Percentiles rank a stretch among this genome's conserved stretches.
Evolutionary conservation across 2,888 invertebrate genomes (phyloP).

Genomic region (Meiosimyza decipiens): DNA sequence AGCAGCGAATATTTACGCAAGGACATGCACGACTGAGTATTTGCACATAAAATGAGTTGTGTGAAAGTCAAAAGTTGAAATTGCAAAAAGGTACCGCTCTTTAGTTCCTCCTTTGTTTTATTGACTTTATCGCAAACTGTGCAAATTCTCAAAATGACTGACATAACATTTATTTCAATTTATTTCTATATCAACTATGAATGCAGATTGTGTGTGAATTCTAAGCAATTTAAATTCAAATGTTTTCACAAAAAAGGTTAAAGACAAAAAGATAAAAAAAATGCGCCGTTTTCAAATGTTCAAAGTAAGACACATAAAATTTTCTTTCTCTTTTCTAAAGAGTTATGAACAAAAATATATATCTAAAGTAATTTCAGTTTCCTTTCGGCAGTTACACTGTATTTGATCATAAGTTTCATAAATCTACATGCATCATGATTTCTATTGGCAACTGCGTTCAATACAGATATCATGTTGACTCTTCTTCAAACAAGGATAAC

Average conservation of each 20-base stretch:
- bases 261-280: no score
- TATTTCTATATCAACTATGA: constrained; percentile 4
- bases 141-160: constrained; percentile 3
- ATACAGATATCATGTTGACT: constrained; percentile 14
- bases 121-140: constrained; percentile 3
- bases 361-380: no score
- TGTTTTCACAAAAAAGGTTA: no score
- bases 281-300: no score
- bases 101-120: constrained; percentile 4
- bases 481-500: not conserved
- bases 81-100: not conserved
- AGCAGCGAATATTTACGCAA: not conserved
- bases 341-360: no score
- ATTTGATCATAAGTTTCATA: no score
- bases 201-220: not conserved
- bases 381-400: no score
- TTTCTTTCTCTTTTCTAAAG: no score
- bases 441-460: not conserved
- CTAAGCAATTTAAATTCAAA: not conserved
- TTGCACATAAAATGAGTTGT: not conserved
- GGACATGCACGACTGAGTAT: constrained; percentile 12
- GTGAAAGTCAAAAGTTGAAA: constrained; percentile 7
- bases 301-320: no score
- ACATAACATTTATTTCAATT: constrained; percentile 13
- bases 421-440: not conserved